Evolutionary conservation across 1,140 invertebrate species (phyloP), one percentile per base, ranked within the genome.

Genomic region (Eurosta solidaginis): DNA sequence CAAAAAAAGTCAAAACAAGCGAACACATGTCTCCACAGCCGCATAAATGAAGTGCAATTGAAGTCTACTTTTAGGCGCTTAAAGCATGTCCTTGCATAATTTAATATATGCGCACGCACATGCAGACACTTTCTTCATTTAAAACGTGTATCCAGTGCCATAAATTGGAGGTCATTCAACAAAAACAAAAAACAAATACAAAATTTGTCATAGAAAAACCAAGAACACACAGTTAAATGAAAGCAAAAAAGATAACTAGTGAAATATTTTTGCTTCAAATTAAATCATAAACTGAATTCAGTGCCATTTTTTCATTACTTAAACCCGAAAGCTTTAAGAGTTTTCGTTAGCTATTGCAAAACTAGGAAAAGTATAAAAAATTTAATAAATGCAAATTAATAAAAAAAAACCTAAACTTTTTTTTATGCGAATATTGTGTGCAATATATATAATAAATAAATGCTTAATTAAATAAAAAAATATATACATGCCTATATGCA

Each of bases 231-330:
- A 17, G 3, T 9, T 17, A 40, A 68, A 22, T 40, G 59, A 9
- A 36, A 17, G 33, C 59, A 68, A 68, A 68, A 33, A 20, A 33
- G 20, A 17, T 12, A 68, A 68, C 29, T 68, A 68, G 59, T 68
- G 59, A 68, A 68, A 40, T 68, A 20, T 68, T 68, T 68, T 20
- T 36, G 36, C 9, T 14, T 14, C 36, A 33, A 68, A 33, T 68
- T 20, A 68, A 68, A 40, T 68, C 12, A 33, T 68, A 40, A 68
- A 68, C 59, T 68, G 59, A 68, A 68, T 68, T 68, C 33, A 42
- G 59, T 68, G 59, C 59, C 59, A 68, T 68, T 68, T 68, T 68
- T 68, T 29, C 36, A 68, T n/a, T n/a, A n/a, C n/a, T n/a, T n/a
- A 36, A 68, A 68, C 59, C 40, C 33, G 59, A 68, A 68, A n/a